Conservation (phyloP, 2,113 vertebrate genomes). For the Cochlearius cochlearius region DNA sequence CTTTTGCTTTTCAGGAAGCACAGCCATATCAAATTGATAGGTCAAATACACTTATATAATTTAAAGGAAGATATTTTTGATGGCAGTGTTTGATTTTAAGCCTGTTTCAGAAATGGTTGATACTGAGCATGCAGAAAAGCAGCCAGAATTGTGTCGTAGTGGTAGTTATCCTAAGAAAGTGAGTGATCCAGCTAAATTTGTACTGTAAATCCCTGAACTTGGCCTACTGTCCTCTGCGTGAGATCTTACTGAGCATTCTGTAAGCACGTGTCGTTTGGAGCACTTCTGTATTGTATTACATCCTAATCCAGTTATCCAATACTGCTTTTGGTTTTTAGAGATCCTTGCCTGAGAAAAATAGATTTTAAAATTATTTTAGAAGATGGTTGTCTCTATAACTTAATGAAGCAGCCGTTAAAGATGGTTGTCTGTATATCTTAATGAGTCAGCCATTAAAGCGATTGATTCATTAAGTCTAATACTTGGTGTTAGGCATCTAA, state of each 20-base stretch:
- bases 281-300: background rate
- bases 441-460: background rate
- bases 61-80: background rate
- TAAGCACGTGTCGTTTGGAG: background rate
- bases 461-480: constrained; percentile 3
- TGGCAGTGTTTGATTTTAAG: background rate
- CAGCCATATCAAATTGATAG: background rate
- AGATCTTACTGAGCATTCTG: background rate
- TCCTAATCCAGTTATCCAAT: background rate
- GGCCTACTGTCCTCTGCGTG: background rate
- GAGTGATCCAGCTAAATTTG: background rate
- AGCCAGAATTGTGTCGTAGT: background rate
- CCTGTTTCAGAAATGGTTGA: background rate
- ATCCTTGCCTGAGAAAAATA: background rate
- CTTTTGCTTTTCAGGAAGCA: background rate
- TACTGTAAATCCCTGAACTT: background rate
- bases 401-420: background rate
- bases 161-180: background rate
- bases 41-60: background rate
- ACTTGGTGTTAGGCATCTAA: background rate
- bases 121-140: background rate
- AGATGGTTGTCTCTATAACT: background rate
- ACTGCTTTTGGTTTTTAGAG: background rate
- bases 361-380: background rate
- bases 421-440: background rate